Percentiles rank a stretch among this genome's conserved stretches.
phyloP scores from a whole-genome alignment of 2,797 vertebrate species.

The Syngnathus rostellatus region DNA sequence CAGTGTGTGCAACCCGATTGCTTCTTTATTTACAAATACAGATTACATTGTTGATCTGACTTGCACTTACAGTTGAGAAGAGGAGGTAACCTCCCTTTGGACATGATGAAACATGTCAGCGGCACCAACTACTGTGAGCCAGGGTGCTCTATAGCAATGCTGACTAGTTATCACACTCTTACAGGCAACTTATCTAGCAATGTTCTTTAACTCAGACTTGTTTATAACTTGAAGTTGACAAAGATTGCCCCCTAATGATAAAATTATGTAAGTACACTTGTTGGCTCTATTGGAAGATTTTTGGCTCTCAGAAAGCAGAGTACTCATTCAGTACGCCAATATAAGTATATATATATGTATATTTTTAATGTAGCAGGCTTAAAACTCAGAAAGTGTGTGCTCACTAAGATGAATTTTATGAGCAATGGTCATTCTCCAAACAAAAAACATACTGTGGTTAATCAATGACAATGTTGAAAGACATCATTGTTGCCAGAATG shows the following conservation, averaged over 20 bases:
- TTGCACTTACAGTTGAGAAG: background rate
- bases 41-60: conserved; percentile 6
- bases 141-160: background rate
- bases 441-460: too few species aligned
- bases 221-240: conserved; percentile 15
- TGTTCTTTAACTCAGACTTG: background rate
- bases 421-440: too few species aligned
- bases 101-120: conserved; percentile 1
- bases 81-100: background rate
- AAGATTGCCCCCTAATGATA: conserved; percentile 60
- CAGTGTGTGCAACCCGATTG: conserved; percentile 52
- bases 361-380: background rate
- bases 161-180: background rate
- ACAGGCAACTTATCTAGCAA: background rate
- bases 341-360: too few species aligned
- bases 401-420: too few species aligned
- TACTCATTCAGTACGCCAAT: background rate
- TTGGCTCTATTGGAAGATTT: background rate
- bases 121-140: background rate
- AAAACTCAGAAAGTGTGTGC: too few species aligned
- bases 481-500: too few species aligned
- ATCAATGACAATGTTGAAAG: too few species aligned
- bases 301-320: background rate
- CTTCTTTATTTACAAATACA: conserved; percentile 19
- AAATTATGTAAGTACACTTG: conserved; percentile 17